These are phyloP conservation scores for Alcedo atthis DNA, from an alignment of 2,797 vertebrate species.

Conservation along the genomic window DNA sequence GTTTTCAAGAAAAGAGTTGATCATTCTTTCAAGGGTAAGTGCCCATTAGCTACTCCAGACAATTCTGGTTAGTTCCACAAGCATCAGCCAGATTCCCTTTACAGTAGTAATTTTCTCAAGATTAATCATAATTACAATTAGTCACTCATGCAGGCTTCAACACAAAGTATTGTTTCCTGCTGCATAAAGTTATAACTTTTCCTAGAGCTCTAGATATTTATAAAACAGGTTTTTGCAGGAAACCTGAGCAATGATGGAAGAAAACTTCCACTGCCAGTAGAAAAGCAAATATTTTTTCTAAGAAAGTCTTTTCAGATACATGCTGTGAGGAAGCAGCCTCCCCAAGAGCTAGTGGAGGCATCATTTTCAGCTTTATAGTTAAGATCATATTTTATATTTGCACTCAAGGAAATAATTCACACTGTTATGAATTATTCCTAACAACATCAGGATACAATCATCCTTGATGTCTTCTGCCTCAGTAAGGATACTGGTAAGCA, in stretches of 20 bases:
- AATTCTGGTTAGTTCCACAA: background rate
- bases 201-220: background rate
- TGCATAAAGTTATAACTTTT: background rate
- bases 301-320: background rate
- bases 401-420: background rate
- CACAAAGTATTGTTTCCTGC: background rate
- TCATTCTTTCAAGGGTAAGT: background rate
- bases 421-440: background rate
- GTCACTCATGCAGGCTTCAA: background rate
- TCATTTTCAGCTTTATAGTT: background rate
- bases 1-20: background rate
- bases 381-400: background rate
- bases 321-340: background rate
- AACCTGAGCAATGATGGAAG: background rate
- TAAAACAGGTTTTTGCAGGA: background rate
- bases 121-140: slow-evolving; percentile 15
- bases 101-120: background rate
- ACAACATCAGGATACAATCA: background rate
- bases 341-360: background rate
- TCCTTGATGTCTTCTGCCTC: background rate
- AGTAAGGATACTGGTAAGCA: background rate
- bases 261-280: background rate
- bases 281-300: slow-evolving; percentile 6
- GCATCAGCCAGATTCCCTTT: background rate
- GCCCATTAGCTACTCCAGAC: background rate